These are phyloP conservation scores for Melieria omissa DNA, from an alignment of 2,888 invertebrate genomes.

Conservation along the genomic window DNA sequence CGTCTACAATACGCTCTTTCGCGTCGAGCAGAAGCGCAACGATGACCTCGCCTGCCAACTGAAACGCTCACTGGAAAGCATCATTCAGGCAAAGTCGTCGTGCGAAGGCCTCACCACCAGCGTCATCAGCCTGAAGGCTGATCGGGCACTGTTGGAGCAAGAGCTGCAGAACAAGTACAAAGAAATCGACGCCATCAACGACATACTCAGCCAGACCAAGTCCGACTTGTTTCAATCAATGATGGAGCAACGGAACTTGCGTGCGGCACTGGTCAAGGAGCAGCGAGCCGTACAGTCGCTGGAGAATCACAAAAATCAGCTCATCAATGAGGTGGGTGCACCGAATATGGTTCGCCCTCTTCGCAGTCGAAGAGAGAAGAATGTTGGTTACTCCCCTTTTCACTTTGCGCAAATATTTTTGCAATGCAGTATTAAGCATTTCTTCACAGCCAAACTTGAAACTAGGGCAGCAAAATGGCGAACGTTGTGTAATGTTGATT, in stretches of 20 bases:
- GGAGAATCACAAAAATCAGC: constrained; percentile 51
- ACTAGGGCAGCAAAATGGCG: no score
- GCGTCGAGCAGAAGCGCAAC: constrained; percentile 59
- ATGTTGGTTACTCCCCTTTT: no score
- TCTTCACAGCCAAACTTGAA: no score
- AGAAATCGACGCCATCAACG: constrained; percentile 47
- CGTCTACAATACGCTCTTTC: constrained; percentile 55
- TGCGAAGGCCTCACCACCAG: constrained; percentile 51
- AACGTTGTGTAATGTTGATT: no score
- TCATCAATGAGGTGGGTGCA: constrained; percentile 50
- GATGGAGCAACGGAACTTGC: constrained; percentile 50
- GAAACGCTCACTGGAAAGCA: constrained; percentile 47
- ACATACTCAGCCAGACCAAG: constrained; percentile 47
- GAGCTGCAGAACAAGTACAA: constrained; percentile 44
- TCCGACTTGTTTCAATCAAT: constrained; percentile 50
- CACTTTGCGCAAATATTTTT: no score
- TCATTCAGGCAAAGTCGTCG: constrained; percentile 48
- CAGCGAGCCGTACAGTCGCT: constrained; percentile 45
- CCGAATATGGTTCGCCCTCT: no score
- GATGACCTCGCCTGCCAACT: constrained; percentile 55
- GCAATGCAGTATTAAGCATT: no score
- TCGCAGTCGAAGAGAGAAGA: no score
- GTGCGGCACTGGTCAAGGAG: constrained; percentile 48
- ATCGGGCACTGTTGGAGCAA: constrained; percentile 47
- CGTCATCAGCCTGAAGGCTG: constrained; percentile 49